A percentile compares a stretch with the other conserved stretches of the same genome.
These are phyloP conservation scores for Poicephalus meyeri DNA, from an alignment of 2,113 vertebrate species.

Conservation along the genomic window DNA sequence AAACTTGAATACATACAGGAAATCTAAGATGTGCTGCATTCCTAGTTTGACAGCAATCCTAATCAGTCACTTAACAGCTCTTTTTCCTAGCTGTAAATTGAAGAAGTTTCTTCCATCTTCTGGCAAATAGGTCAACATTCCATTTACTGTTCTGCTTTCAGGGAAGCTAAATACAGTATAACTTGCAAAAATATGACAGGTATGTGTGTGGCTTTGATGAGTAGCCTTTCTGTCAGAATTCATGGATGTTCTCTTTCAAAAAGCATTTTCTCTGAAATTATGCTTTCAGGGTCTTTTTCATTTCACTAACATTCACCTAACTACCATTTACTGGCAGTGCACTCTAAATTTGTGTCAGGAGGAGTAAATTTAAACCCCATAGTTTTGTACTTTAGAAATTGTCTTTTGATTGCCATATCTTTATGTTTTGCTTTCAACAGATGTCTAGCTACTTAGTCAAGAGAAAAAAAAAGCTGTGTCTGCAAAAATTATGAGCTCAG, in stretches of 20 bases:
- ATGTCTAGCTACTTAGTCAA: not conserved
- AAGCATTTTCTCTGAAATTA: not conserved
- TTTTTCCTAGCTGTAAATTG: not conserved
- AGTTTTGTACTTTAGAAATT: not conserved
- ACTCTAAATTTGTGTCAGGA: not conserved
- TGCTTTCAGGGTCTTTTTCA: not conserved
- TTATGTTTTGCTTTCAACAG: conserved; percentile 19
- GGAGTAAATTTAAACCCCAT: not conserved
- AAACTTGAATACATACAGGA: not conserved
- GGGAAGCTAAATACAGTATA: not conserved
- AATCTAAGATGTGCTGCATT: not conserved
- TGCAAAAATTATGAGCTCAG: conserved; percentile 19
- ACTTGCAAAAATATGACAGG: not conserved
- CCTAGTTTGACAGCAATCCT: not conserved
- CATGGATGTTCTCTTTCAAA: not conserved
- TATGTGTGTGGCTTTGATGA: not conserved
- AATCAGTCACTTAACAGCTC: not conserved
- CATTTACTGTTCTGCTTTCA: not conserved
- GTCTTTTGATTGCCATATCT: conserved; percentile 16
- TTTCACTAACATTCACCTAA: not conserved
- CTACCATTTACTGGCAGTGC: not conserved
- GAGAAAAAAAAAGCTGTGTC: not conserved
- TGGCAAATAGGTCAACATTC: not conserved
- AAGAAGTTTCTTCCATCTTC: not conserved
- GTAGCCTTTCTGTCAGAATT: not conserved